phyloP scores from a whole-genome alignment of 2,113 vertebrate genomes.

The Xerus inauris region DNA sequence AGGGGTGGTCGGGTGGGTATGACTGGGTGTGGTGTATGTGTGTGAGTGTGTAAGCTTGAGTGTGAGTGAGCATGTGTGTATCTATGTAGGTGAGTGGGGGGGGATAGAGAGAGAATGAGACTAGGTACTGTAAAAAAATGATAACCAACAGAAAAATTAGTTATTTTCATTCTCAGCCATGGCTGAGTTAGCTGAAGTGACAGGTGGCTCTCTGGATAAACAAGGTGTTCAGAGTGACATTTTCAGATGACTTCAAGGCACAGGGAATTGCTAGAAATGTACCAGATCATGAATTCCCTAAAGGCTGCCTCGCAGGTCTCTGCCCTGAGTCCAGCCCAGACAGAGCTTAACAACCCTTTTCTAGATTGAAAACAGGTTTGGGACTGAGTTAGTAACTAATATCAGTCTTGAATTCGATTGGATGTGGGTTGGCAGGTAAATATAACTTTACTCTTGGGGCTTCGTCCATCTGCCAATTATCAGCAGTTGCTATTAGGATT shows the following conservation, averaged over 20 bases:
- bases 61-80: background rate
- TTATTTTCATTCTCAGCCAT: background rate
- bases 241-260: background rate
- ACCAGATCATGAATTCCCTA: background rate
- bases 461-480: background rate
- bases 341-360: background rate
- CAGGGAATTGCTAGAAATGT: background rate
- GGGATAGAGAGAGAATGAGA: no score
- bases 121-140: background rate
- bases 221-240: background rate
- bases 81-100: background rate
- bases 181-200: background rate
- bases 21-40: no score
- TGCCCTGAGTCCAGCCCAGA: background rate
- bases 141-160: background rate
- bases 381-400: background rate
- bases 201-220: background rate
- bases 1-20: background rate
- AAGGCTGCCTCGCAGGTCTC: background rate
- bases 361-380: background rate
- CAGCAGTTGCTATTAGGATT: background rate
- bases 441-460: background rate
- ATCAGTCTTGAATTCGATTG: background rate
- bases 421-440: background rate
- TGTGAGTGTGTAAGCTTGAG: background rate